A percentile compares a stretch with the other conserved stretches of the same genome.
Conservation (phyloP, 2,113 vertebrate genomes). For the Meriones unguiculatus region DNA sequence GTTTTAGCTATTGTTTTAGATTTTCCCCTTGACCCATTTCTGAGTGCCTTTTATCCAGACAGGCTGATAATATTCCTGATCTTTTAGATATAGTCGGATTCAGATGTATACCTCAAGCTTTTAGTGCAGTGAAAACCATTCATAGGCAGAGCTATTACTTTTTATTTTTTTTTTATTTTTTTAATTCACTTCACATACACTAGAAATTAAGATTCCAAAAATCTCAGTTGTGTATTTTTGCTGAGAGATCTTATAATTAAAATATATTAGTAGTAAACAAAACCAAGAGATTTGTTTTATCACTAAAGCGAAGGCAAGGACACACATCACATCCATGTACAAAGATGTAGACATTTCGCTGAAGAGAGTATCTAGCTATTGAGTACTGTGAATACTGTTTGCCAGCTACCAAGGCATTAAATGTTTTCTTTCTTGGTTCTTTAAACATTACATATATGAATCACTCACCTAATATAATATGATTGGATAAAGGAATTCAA, state of each 20-base stretch:
- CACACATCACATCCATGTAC: not conserved
- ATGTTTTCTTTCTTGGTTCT: not conserved
- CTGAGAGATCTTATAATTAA: not conserved
- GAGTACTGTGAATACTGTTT: not conserved
- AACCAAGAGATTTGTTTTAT: not conserved
- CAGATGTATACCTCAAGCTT: not conserved
- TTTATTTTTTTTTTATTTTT: too few species aligned
- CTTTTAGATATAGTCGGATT: not conserved
- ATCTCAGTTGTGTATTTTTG: too few species aligned
- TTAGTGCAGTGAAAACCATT: not conserved
- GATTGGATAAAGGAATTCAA: not conserved
- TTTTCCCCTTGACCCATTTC: not conserved
- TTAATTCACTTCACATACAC: not conserved
- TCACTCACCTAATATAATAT: not conserved
- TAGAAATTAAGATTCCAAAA: not conserved
- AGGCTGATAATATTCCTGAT: not conserved
- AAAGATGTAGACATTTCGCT: not conserved
- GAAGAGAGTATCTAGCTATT: not conserved
- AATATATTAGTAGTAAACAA: not conserved
- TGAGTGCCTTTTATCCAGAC: conserved; percentile 13
- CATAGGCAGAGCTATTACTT: not conserved
- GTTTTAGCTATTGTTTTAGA: not conserved
- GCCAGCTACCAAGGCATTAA: not conserved
- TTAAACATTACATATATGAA: not conserved
- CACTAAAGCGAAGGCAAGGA: not conserved